Evolutionary conservation across 2,888 invertebrate species (phyloP), one percentile per base, ranked within the genome.

Genomic region (Lapara coniferarum): DNA sequence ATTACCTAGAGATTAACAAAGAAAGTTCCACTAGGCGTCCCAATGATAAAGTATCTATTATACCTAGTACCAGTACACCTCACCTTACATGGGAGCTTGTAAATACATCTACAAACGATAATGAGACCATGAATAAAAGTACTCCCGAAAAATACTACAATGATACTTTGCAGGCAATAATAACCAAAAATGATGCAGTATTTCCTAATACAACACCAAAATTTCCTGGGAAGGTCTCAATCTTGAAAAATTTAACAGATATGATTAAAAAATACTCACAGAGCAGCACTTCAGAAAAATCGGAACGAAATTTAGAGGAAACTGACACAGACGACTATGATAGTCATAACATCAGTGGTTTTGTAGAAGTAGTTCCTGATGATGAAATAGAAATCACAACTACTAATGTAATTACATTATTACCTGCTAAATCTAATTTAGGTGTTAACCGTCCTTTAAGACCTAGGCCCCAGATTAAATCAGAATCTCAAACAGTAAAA

Each of bases 341-440:
- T 59, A 83, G 80, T 66, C 84, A 83, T 69, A 90, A 91, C 81
- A 89, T 90, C 81, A 88, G 85, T 53, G 93, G 93, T 53, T 89
- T 87, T 16, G 92, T 93, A 52, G 93, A 93, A 85, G 89, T 92
- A n/a, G 89, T 92, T 25, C 84, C 87, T 13, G 92, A 93, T 70
- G 93, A 92, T 44, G 90, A 90, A 72, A 71, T 90, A 70, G 90
- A 90, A 71, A 83, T 85, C n/a, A 92, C 92, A 53, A 91, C 93
- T 19, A 77, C 89, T 16, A 85, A 81, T 72, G 85, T 93, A 14
- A 91, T 94, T 19, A 97, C 97, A 0, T 86, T 97, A 57, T 90
- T 97, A 70, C 97, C 97, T 0, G 97, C 96, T 0, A 96, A 97
- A 81, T 97, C 97, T 1, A 97, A 97, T 86, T 95, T 96, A 0